Conservation (phyloP, 2,113 vertebrate genomes). For the Otus sunia region DNA sequence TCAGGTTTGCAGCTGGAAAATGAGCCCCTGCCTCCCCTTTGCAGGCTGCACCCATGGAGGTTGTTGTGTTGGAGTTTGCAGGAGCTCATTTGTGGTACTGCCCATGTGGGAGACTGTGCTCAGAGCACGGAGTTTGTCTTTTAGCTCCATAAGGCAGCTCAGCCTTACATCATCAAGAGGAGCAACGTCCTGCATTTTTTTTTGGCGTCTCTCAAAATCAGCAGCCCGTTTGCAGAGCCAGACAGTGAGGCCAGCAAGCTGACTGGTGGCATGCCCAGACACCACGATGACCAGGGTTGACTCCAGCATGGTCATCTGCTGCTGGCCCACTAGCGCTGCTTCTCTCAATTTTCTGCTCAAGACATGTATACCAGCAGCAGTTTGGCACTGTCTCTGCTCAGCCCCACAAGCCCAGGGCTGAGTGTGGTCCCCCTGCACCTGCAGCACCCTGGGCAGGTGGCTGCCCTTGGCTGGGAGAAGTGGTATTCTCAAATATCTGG, state of each 20-base stretch:
- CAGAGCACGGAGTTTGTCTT: neutral
- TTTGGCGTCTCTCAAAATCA: neutral
- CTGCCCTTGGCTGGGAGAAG: neutral
- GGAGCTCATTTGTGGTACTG: rapidly evolving
- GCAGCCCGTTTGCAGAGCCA: neutral
- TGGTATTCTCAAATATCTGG: neutral
- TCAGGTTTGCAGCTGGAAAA: neutral
- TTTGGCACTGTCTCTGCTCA: neutral
- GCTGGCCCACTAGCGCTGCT: neutral
- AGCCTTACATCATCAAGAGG: neutral
- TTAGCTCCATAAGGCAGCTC: rapidly evolving
- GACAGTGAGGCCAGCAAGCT: neutral
- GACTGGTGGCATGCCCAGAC: neutral
- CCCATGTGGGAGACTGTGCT: neutral
- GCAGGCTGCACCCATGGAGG: rapidly evolving
- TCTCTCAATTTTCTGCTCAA: neutral
- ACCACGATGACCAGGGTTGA: rapidly evolving
- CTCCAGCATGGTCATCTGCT: neutral
- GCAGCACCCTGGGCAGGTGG: neutral
- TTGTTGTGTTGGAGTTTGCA: neutral
- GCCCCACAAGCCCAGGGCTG: neutral
- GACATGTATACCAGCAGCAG: neutral
- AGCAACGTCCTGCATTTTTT: neutral
- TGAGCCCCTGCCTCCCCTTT: neutral
- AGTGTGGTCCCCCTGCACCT: neutral